Conservation (phyloP, 2,113 vertebrate species). For the Etheostoma spectabile region DNA sequence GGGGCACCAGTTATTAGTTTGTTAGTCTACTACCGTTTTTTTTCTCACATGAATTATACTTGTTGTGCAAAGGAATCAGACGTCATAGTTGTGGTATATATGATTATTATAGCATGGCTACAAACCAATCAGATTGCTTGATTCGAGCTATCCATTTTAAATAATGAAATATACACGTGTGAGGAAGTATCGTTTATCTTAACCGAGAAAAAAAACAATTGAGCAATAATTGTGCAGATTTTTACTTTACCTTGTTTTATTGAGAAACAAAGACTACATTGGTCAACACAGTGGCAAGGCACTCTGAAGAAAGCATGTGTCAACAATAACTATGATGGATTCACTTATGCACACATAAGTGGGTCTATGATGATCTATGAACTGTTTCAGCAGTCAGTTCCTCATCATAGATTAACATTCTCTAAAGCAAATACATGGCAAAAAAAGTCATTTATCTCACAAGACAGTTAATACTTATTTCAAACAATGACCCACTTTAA, state of each 20-base stretch:
- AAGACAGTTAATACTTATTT: slow-evolving; percentile 49
- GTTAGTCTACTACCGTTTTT: no score
- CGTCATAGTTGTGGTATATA: no score
- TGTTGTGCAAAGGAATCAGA: no score
- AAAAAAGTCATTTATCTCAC: slow-evolving; percentile 44
- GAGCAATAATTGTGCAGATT: neutral
- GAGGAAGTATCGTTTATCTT: neutral
- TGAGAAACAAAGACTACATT: slow-evolving; percentile 60
- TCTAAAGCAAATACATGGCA: slow-evolving; percentile 42
- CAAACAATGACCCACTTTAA: slow-evolving; percentile 47
- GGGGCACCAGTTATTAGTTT: no score
- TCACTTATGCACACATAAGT: slow-evolving; percentile 18
- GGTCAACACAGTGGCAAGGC: slow-evolving; percentile 65
- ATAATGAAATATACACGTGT: neutral
- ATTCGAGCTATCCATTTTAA: no score
- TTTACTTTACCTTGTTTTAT: slow-evolving; percentile 63
- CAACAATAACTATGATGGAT: slow-evolving; percentile 21
- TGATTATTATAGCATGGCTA: no score
- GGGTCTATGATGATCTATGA: slow-evolving; percentile 28
- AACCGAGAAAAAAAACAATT: neutral
- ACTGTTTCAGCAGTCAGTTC: slow-evolving; percentile 28
- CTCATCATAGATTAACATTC: slow-evolving; percentile 48
- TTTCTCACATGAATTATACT: no score
- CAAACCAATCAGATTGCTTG: no score
- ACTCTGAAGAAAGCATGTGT: slow-evolving; percentile 54